Evolutionary conservation across 2,113 vertebrate species (phyloP).

Genomic region (Laticauda laticaudata): DNA sequence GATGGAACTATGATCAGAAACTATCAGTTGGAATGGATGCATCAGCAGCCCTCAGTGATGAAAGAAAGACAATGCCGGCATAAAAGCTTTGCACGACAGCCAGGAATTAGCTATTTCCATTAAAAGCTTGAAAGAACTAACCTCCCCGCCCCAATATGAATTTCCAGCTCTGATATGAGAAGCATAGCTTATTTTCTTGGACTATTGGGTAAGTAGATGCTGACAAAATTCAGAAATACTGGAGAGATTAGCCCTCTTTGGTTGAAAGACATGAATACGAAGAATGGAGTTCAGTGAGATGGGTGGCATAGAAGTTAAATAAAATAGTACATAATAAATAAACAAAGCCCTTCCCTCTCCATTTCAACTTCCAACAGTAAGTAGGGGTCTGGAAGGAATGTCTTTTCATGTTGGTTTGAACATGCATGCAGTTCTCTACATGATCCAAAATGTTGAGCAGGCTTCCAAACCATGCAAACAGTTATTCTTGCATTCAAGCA

Average conservation of each 20-base stretch:
- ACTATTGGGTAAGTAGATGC: background rate
- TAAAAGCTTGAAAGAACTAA: constrained; percentile 1
- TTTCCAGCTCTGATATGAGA: background rate
- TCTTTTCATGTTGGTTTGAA: background rate
- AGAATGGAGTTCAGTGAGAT: background rate
- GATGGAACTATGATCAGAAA: background rate
- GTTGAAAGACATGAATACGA: background rate
- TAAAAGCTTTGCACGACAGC: background rate
- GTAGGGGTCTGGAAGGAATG: background rate
- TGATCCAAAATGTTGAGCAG: background rate
- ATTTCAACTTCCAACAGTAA: background rate
- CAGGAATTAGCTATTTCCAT: background rate
- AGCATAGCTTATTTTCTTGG: background rate
- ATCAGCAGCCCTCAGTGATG: background rate
- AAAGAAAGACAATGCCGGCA: background rate
- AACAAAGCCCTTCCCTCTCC: background rate
- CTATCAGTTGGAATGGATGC: background rate
- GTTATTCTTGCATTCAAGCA: background rate
- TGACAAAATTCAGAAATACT: background rate
- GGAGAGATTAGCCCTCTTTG: background rate
- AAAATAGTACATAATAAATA: background rate
- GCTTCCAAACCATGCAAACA: background rate
- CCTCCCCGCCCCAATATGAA: background rate
- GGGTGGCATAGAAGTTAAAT: too few relatives aligned
- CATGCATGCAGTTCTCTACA: background rate